These are phyloP conservation scores for Diabrotica balteata DNA, from an alignment of 2,888 invertebrate genomes.

Conservation along the genomic window DNA sequence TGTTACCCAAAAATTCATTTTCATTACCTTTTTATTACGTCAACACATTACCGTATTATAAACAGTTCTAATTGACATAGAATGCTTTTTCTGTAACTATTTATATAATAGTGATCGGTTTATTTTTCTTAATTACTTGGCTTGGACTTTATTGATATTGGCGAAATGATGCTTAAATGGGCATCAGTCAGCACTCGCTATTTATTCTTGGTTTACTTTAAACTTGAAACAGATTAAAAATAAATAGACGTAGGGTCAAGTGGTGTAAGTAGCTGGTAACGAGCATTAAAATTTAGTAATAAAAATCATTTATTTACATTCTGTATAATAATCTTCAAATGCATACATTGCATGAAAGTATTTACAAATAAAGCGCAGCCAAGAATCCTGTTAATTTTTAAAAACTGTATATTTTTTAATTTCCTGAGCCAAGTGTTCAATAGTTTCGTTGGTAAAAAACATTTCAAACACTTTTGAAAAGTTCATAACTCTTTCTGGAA, in stretches of 20 bases:
- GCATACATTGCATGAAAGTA: no score
- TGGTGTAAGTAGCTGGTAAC: not conserved
- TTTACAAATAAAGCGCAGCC: no score
- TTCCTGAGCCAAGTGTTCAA: no score
- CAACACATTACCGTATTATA: slow-evolving; percentile 22
- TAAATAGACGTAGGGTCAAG: slow-evolving; percentile 6
- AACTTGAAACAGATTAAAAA: slow-evolving; percentile 22
- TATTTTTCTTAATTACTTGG: slow-evolving; percentile 37
- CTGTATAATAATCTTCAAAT: no score
- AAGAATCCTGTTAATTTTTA: no score
- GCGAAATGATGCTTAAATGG: slow-evolving; percentile 38
- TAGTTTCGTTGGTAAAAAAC: no score
- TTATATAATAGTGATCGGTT: slow-evolving; percentile 28
- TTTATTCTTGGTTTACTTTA: slow-evolving; percentile 29
- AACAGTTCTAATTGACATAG: slow-evolving; percentile 33
- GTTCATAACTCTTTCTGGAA: no score
- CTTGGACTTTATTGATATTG: slow-evolving; percentile 38
- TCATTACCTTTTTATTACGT: slow-evolving; percentile 14
- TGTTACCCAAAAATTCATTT: not conserved
- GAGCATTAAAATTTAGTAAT: no score
- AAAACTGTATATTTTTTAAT: no score
- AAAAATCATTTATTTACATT: no score
- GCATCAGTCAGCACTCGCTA: slow-evolving; percentile 34
- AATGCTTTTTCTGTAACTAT: slow-evolving; percentile 30
- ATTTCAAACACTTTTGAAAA: no score